Evolutionary conservation across 2,888 invertebrate genomes (phyloP).

Genomic region (Odontothrips loti): DNA sequence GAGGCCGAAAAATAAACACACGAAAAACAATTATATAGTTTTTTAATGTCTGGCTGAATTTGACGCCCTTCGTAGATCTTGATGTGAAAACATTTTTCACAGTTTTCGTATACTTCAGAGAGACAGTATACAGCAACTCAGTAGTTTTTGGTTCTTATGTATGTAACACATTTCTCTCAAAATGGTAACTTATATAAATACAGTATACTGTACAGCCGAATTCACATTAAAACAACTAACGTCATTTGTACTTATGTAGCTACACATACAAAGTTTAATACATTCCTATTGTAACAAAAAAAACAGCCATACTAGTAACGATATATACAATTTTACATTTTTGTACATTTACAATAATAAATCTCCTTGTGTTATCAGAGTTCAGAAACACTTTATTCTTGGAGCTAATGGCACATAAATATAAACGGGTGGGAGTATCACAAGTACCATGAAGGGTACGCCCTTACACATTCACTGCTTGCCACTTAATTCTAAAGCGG

Average conservation of each 20-base stretch:
- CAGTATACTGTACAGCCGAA: not conserved
- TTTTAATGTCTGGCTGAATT: no score
- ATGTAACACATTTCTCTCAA: not conserved
- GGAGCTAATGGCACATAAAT: slow-evolving; percentile 1
- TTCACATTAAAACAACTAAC: not conserved
- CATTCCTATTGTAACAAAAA: not conserved
- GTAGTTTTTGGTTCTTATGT: not conserved
- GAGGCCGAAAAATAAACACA: no score
- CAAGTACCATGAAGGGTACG: not conserved
- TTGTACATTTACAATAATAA: not conserved
- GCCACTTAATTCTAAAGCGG: no score
- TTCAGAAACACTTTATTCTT: not conserved
- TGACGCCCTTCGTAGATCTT: no score
- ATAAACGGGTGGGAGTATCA: not conserved
- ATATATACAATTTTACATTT: no score
- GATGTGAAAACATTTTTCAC: no score
- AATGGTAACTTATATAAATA: slow-evolving; percentile 11
- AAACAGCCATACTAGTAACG: not conserved
- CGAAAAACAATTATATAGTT: no score
- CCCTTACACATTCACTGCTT: not conserved
- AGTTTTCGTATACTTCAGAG: no score
- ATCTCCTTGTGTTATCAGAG: not conserved
- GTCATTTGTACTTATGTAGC: not conserved
- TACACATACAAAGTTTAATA: not conserved
- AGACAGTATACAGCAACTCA: no score